Base-by-base conservation (phyloP, 2,797 vertebrate genomes). In the Tachyglossus aculeatus region DNA sequence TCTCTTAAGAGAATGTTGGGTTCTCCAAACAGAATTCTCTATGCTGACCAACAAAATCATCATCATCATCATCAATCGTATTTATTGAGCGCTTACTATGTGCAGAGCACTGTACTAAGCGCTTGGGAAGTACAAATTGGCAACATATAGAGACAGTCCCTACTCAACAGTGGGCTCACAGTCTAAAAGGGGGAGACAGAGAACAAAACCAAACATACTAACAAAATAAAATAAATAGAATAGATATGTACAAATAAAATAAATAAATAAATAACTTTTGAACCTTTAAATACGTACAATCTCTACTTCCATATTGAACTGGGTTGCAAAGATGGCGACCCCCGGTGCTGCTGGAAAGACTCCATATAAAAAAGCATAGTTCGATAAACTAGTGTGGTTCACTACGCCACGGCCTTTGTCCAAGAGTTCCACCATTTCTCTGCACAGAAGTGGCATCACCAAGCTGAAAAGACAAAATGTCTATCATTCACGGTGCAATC, bases 351-450 rank as follows among this genome's bases (percentile, higher is more conserved):
- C 95, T 65, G 98, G 98, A 80, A 99, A 98, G 71, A 96, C 93
- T 33, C 98, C 98, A 40, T 99, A 99, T 16, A 99, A 92, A 90
- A 99, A 99, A 64, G 97, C 98, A 60, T 96, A 99, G 91, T 98
- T 97, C 21, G 97, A 96, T 74, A 99, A 93, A 83, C 97, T 98
- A 70, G 95, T 96, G 71, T 96, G 97, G 88, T 99, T 98, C 57
- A 92, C 73, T 16, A 78, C 1, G 36, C 27, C 93, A 90, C 91
- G 88, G 27, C 80, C 90, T 41, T 82, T 90, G 88, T 98, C 95
- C 90, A 99, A 78, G 74, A 98, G 83, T 78, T 97, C 96, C 81
- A 99, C 96, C 96, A 98, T 96, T 83, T 96, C 96, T 89, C 96
- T 95, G 86, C 96, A 98, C 58, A 99, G 90, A 80, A 99, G 93